phyloP scores from a whole-genome alignment of 1,140 invertebrate genomes.

The Diabrotica virgifera region DNA sequence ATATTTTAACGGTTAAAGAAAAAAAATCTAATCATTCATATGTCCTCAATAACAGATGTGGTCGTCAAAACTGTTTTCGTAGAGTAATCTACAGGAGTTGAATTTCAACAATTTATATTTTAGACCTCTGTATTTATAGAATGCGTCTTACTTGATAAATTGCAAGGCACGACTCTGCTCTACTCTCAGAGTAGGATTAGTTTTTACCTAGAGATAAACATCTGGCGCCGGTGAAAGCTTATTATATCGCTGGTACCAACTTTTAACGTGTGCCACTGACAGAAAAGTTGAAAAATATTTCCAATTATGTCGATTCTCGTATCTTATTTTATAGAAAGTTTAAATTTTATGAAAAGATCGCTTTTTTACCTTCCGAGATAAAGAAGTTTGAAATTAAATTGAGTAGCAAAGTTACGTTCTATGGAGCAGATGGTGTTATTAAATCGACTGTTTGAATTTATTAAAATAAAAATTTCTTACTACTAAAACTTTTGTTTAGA shows the following conservation, averaged over 20 bases:
- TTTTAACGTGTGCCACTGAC: conserved; percentile 10
- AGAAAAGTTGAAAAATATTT: conserved; percentile 16
- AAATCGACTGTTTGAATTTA: conserved; percentile 5
- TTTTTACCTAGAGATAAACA: conserved; percentile 8
- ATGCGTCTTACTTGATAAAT: no score
- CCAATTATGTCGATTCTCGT: conserved; percentile 8
- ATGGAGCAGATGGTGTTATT: background rate
- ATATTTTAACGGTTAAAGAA: no score
- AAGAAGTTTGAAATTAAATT: background rate
- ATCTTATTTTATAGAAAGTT: conserved; percentile 9
- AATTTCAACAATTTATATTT: no score
- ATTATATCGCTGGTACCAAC: conserved; percentile 6
- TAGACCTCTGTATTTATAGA: no score
- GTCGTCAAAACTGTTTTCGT: no score
- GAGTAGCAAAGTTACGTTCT: background rate
- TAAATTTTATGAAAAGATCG: conserved; percentile 1
- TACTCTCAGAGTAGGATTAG: background rate
- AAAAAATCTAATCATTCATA: no score
- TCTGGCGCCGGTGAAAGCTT: conserved; percentile 7
- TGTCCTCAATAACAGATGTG: no score
- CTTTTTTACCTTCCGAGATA: background rate
- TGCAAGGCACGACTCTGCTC: no score
- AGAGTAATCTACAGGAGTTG: no score
- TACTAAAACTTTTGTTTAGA: no score
- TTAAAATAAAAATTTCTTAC: background rate